These are phyloP conservation scores for Brachyopa scutellaris DNA, from an alignment of 2,888 invertebrate genomes.

Conservation along the genomic window DNA sequence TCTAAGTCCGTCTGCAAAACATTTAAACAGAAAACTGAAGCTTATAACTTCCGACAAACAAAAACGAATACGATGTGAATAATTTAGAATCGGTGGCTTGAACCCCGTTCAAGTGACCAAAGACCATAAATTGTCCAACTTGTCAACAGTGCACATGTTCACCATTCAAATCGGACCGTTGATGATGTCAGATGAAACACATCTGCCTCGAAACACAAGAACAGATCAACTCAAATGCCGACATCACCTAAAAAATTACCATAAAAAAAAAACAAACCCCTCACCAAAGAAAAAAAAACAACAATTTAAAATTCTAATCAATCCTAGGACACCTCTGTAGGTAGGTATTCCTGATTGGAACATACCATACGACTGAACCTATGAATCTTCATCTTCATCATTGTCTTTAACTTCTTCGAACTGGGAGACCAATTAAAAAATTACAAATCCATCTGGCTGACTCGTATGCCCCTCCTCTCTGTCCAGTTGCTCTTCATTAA, in stretches of 20 bases:
- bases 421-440: slow-evolving; percentile 57
- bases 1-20: too few species aligned
- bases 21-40: too few species aligned
- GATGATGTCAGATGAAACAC: neutral
- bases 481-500: slow-evolving; percentile 49
- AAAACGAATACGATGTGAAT: too few species aligned
- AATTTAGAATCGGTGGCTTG: too few species aligned
- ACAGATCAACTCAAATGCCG: slow-evolving; percentile 29
- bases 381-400: slow-evolving; percentile 28
- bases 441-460: slow-evolving; percentile 53
- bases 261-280: slow-evolving; percentile 19
- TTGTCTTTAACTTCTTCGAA: neutral
- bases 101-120: slow-evolving; percentile 16
- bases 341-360: slow-evolving; percentile 1
- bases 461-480: slow-evolving; percentile 2
- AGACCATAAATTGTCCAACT: slow-evolving; percentile 41
- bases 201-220: slow-evolving; percentile 7
- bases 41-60: too few species aligned
- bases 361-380: slow-evolving; percentile 38
- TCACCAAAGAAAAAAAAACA: neutral
- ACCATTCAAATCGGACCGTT: slow-evolving; percentile 26
- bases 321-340: slow-evolving; percentile 35
- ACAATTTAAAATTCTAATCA: slow-evolving; percentile 50
- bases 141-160: slow-evolving; percentile 36
- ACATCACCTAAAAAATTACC: slow-evolving; percentile 33